Evolutionary conservation across 2,888 invertebrate genomes (phyloP).

Genomic region (Clanis bilineata): DNA sequence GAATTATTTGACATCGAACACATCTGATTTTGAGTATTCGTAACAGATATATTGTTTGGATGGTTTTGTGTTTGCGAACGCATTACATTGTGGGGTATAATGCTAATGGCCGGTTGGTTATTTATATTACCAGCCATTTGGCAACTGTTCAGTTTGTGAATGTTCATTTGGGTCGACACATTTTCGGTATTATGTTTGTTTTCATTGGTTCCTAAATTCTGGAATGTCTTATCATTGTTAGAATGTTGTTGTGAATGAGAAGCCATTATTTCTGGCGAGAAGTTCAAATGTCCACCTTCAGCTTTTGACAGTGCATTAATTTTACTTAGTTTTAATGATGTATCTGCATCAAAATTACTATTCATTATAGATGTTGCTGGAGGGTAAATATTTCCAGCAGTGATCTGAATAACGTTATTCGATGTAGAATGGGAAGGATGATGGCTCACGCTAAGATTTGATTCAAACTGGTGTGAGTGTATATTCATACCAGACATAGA

Average conservation of each 20-base stretch:
- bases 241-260: slow-evolving; percentile 73
- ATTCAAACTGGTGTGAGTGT: slow-evolving; percentile 71
- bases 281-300: slow-evolving; percentile 74
- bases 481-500: slow-evolving; percentile 53
- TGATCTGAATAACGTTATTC: slow-evolving; percentile 75
- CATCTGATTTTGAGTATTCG: slow-evolving; percentile 71
- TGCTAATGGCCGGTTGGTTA: slow-evolving; percentile 67
- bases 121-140: slow-evolving; percentile 65
- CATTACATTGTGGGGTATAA: slow-evolving; percentile 71
- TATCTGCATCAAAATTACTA: slow-evolving; percentile 72
- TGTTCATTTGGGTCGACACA: slow-evolving; percentile 62
- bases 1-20: slow-evolving; percentile 62
- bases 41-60: slow-evolving; percentile 60
- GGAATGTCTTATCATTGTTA: slow-evolving; percentile 72
- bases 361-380: slow-evolving; percentile 66
- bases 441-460: slow-evolving; percentile 62
- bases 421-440: slow-evolving; percentile 64
- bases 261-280: slow-evolving; percentile 75
- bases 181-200: slow-evolving; percentile 61
- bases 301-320: slow-evolving; percentile 74
- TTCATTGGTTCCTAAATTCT: slow-evolving; percentile 68
- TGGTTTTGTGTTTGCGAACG: slow-evolving; percentile 63
- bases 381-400: slow-evolving; percentile 73
- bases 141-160: slow-evolving; percentile 72
- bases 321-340: slow-evolving; percentile 73